phyloP scores from a whole-genome alignment of 1,140 invertebrate species.

The Trypoxylus dichotomus region DNA sequence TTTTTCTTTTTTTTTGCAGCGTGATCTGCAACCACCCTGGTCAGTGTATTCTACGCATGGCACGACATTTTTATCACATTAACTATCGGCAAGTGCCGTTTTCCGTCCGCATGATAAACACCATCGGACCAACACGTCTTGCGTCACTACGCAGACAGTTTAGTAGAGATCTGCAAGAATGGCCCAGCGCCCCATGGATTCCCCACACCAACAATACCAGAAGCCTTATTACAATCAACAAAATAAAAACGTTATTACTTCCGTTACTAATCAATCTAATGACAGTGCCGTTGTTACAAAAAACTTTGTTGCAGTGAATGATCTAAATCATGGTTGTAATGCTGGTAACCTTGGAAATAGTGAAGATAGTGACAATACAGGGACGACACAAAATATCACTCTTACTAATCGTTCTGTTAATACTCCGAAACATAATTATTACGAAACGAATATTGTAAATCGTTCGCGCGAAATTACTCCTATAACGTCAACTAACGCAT shows the following conservation, averaged over 20 bases:
- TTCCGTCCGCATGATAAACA: constrained; percentile 47
- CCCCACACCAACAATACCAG: constrained; percentile 13
- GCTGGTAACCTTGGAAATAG: background rate
- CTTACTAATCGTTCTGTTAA: background rate
- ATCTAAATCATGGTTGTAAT: background rate
- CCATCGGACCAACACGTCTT: constrained; percentile 35
- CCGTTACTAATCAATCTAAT: background rate
- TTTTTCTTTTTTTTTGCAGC: background rate
- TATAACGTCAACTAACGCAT: background rate
- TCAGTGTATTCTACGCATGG: constrained; percentile 25
- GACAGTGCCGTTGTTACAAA: background rate
- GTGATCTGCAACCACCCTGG: constrained; percentile 5
- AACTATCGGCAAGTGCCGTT: constrained; percentile 36
- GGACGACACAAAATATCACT: constrained; percentile 4
- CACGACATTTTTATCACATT: constrained; percentile 16
- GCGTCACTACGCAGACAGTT: constrained; percentile 49
- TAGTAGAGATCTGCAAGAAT: constrained; percentile 50
- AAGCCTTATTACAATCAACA: background rate
- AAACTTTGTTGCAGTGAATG: constrained; percentile 13
- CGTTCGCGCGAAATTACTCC: background rate
- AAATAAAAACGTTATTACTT: background rate
- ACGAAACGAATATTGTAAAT: constrained; percentile 18
- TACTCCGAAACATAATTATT: constrained; percentile 15
- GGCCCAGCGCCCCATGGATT: constrained; percentile 47
- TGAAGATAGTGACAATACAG: constrained; percentile 20